Evolutionary conservation across 2,797 vertebrate genomes (phyloP).

Genomic region (Acipenser transmontanus): DNA sequence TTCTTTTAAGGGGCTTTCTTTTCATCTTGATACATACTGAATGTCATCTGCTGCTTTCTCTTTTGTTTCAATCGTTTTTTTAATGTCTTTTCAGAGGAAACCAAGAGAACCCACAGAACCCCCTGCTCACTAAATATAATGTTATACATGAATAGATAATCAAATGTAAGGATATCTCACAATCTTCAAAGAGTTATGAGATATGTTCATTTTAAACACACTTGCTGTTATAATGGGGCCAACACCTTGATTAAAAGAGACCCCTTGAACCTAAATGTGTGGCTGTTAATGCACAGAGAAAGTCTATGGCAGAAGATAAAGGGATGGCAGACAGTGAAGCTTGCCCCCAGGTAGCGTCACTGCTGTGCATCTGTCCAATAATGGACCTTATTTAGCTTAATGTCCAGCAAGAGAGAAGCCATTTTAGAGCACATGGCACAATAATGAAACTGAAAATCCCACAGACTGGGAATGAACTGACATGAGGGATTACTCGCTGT

Average conservation of each 20-base stretch:
- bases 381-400: neutral
- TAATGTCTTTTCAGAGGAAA: no score
- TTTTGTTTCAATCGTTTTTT: no score
- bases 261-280: conserved; percentile 26
- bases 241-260: conserved; percentile 26
- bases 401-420: neutral
- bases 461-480: no score
- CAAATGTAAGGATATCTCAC: no score
- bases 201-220: no score
- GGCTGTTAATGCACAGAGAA: conserved; percentile 12
- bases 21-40: neutral
- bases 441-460: no score
- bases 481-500: no score
- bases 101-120: no score
- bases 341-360: neutral
- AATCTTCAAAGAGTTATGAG: no score
- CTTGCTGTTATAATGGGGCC: conserved; percentile 1
- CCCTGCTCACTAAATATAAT: no score
- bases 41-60: no score
- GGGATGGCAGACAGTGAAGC: conserved; percentile 7
- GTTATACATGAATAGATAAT: no score
- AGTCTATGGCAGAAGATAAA: conserved; percentile 23
- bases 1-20: neutral
- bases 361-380: conserved; percentile 8
- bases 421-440: neutral